Evolutionary conservation across 2,113 vertebrate species (phyloP), one percentile per base, ranked within the genome.

Genomic region (Rhinichthys klamathensis): DNA sequence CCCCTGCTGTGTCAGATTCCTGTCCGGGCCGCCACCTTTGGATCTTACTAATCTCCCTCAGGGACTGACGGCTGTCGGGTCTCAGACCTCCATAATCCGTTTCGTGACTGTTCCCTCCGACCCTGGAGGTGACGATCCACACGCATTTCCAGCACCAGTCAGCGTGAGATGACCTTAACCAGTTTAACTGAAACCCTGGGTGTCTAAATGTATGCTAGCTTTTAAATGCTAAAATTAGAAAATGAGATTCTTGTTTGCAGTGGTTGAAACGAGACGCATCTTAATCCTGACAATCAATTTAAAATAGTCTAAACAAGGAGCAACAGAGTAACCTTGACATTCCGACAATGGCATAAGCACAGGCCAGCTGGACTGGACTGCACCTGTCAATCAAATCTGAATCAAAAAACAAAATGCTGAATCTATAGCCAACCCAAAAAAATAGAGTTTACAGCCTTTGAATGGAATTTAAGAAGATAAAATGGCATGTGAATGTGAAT

Each of bases 51-150:
- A 87, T 82, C 78, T 86, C 65, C 63, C 61, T 69, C 44, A 54
- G 80, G 30, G 63, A 58, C 61, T 16, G 41, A 84, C 38, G 63
- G 72, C 83, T 70, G 79, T 32, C n/a, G 35, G 23, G 41, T 83
- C 61, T 80, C 82, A 65, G 60, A 83, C 32, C n/a, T 69, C 23
- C n/a, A 16, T 81, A 86, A 89, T 85, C 85, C 63, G 56, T 73
- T 80, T 80, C 49, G 18, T 69, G 81, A 61, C 76, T 51, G 84
- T 41, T 25, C 35, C 58, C 58, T 46, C 78, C 4, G 67, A 76
- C 69, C 69, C 70, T 38, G 67, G 30, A 86, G 84, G 87, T 84
- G 87, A 86, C 9, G 67, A 86, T 86, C 76, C 80, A 51, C 12
- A 30, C 30, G 80, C 76, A n/a, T 61, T 69, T 72, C 60, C 46